Percentiles rank a stretch among this genome's conserved stretches.
These are phyloP conservation scores for Drosophila nigrodunni DNA, from an alignment of 1,140 invertebrate genomes.

Conservation along the genomic window DNA sequence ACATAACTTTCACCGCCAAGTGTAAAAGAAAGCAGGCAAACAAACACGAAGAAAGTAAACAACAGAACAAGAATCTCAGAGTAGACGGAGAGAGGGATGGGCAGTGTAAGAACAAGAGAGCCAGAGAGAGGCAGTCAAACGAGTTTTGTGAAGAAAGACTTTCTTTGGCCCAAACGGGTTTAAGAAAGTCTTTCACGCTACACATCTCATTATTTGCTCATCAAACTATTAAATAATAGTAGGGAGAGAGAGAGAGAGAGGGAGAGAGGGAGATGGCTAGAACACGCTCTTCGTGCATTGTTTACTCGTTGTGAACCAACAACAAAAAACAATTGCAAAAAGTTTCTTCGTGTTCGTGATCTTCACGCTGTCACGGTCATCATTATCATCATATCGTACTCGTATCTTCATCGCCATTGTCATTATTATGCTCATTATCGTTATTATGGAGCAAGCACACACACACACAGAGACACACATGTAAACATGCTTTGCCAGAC, in stretches of 20 bases:
- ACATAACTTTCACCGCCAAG: conserved; percentile 72
- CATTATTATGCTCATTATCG: conserved; percentile 40
- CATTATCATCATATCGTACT: conserved; percentile 29
- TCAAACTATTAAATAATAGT: conserved; percentile 13
- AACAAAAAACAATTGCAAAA: conserved; percentile 26
- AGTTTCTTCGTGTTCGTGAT: conserved; percentile 37
- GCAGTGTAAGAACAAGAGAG: neutral
- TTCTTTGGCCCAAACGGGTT: conserved; percentile 51
- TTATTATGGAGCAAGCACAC: conserved; percentile 8
- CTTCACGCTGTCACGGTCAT: conserved; percentile 66
- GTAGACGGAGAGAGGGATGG: neutral
- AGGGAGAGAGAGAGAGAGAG: conserved; percentile 1
- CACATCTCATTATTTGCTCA: neutral
- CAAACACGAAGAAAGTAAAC: conserved; percentile 69
- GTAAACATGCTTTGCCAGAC: conserved; percentile 57
- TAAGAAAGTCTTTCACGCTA: conserved; percentile 54
- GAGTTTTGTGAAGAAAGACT: conserved; percentile 54
- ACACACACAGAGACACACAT: neutral
- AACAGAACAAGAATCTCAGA: conserved; percentile 44
- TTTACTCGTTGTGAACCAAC: neutral
- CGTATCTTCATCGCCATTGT: conserved; percentile 18
- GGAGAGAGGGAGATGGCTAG: neutral
- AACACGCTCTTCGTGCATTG: neutral
- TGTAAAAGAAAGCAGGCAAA: conserved; percentile 50
- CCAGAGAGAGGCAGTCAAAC: conserved; percentile 10